Percentiles rank a stretch among this genome's conserved stretches.
These are phyloP conservation scores for Rallus limicola DNA, from an alignment of 2,113 vertebrate genomes.

Conservation along the genomic window DNA sequence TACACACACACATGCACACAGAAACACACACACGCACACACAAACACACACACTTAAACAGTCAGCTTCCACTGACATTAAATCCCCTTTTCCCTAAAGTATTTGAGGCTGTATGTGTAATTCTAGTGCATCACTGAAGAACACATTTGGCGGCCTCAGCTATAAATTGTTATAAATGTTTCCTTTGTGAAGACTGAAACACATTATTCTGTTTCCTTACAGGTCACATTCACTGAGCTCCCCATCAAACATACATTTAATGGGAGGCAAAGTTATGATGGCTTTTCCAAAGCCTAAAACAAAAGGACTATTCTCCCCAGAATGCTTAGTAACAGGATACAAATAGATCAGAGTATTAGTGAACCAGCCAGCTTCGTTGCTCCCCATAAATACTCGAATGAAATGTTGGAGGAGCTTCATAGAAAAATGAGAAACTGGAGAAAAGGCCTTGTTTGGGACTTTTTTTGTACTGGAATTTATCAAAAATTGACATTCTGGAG, in stretches of 20 bases:
- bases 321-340: neutral
- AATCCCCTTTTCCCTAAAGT: neutral
- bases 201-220: slow-evolving; percentile 5
- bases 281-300: slow-evolving; percentile 21
- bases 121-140: slow-evolving; percentile 22
- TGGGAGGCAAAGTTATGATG: neutral
- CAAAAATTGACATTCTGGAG: neutral
- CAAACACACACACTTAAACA: neutral
- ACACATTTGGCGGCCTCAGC: accelerated
- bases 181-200: slow-evolving; percentile 23
- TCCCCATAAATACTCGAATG: neutral
- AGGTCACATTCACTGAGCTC: neutral
- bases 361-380: neutral
- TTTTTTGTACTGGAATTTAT: neutral
- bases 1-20: neutral
- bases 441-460: neutral
- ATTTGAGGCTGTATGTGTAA: neutral
- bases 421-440: neutral
- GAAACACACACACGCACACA: neutral
- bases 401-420: neutral
- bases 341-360: neutral
- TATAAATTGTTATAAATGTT: slow-evolving; percentile 29
- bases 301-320: slow-evolving; percentile 4
- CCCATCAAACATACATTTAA: neutral
- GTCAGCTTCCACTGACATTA: neutral